Conservation (phyloP, 1,140 invertebrate species). For the Lordiphosa mommai region DNA sequence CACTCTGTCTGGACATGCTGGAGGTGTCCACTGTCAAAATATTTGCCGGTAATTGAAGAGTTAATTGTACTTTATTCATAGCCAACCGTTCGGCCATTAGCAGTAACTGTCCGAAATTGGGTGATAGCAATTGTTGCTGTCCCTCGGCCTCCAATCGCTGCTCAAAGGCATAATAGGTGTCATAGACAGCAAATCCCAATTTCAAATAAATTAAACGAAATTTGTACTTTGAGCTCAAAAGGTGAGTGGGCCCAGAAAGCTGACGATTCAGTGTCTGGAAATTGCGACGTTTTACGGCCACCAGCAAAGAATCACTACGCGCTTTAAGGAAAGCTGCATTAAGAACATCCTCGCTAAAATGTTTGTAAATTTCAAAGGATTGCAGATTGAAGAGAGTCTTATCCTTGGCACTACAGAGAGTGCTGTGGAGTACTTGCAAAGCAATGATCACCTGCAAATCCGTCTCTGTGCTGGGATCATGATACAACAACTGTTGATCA, state of each 20-base stretch:
- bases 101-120: conserved; percentile 59
- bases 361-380: conserved; percentile 86
- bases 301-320: conserved; percentile 82
- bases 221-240: conserved; percentile 68
- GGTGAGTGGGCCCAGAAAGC: conserved; percentile 55
- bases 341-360: conserved; percentile 84
- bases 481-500: conserved; percentile 61
- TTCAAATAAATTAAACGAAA: conserved; percentile 51
- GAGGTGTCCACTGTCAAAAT: conserved; percentile 70
- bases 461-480: conserved; percentile 79
- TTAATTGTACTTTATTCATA: conserved; percentile 11
- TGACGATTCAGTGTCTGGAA: conserved; percentile 42
- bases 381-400: conserved; percentile 84
- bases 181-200: conserved; percentile 47
- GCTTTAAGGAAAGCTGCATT: conserved; percentile 82
- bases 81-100: conserved; percentile 51
- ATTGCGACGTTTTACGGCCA: conserved; percentile 62
- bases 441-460: conserved; percentile 81
- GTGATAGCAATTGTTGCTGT: conserved; percentile 43
- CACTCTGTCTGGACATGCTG: conserved; percentile 31
- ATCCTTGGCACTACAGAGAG: conserved; percentile 83
- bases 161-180: conserved; percentile 39
- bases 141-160: conserved; percentile 11
- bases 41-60: conserved; percentile 53
- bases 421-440: conserved; percentile 82